These are phyloP conservation scores for Polia nebulosa DNA, from an alignment of 2,888 invertebrate genomes.

Conservation along the genomic window DNA sequence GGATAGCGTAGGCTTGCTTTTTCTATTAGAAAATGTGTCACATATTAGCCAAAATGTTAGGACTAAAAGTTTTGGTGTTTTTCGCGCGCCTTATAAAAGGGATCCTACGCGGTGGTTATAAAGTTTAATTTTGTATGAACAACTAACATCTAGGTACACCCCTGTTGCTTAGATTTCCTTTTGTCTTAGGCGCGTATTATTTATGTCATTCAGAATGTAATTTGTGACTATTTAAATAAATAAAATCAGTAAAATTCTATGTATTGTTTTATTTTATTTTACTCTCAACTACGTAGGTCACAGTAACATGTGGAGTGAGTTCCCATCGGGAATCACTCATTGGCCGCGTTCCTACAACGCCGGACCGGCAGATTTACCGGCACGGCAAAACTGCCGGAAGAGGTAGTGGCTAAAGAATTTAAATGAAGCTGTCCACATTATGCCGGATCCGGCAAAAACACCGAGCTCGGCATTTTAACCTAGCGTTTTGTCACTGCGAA, in stretches of 20 bases:
- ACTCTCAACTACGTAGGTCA: background rate
- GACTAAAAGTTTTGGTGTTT: background rate
- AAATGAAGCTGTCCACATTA: no score
- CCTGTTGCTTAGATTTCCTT: background rate
- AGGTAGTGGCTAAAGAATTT: no score
- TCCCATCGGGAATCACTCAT: no score
- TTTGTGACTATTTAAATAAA: slow-evolving; percentile 36
- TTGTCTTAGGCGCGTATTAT: slow-evolving; percentile 10
- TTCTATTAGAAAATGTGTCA: slow-evolving; percentile 16
- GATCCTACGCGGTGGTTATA: no score
- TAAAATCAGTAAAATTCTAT: slow-evolving; percentile 28
- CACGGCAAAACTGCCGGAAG: no score
- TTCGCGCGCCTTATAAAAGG: background rate
- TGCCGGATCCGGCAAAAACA: no score
- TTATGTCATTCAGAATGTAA: slow-evolving; percentile 21
- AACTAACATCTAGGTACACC: background rate
- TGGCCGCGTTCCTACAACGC: no score
- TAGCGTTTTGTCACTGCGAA: no score
- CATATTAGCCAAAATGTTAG: slow-evolving; percentile 8
- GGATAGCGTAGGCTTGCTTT: slow-evolving; percentile 25
- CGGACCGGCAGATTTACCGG: no score
- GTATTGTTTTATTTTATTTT: slow-evolving; percentile 23
- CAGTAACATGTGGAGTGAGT: no score
- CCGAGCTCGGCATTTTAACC: no score
- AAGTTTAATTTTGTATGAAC: background rate